Evolutionary conservation across 2,113 vertebrate species (phyloP).

Genomic region (Pogona vitticeps): DNA sequence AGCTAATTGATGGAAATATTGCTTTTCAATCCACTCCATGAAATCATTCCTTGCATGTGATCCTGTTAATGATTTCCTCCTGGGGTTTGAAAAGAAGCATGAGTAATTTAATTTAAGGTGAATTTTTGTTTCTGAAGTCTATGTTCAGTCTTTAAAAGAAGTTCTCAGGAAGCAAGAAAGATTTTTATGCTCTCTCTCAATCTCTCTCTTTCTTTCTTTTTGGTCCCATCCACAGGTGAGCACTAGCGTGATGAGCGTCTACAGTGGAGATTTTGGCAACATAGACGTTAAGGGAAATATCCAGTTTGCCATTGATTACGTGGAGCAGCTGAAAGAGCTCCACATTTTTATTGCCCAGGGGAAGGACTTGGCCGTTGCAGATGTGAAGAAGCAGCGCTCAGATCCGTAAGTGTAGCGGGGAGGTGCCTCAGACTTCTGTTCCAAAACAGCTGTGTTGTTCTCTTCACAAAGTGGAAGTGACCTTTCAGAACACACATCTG

Average conservation of each 20-base stretch:
- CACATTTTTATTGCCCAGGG: conserved; percentile 93
- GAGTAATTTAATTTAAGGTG: neutral
- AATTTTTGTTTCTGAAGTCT: neutral
- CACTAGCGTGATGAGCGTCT: conserved; percentile 87
- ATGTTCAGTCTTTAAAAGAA: neutral
- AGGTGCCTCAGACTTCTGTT: no score
- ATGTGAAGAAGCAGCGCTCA: conserved; percentile 87
- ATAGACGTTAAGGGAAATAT: conserved; percentile 88
- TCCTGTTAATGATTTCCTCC: neutral
- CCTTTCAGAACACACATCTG: no score
- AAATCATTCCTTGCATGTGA: conserved; percentile 11
- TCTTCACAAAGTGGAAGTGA: no score
- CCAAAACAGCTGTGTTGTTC: neutral
- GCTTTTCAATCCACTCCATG: no score
- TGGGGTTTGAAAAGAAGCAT: neutral
- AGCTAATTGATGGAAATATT: neutral
- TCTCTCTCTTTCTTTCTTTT: neutral
- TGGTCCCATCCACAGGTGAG: conserved; percentile 77
- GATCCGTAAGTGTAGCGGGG: conserved; percentile 85
- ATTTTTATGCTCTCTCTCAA: no score
- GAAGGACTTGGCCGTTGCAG: conserved; percentile 85
- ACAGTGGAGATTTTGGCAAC: conserved; percentile 82
- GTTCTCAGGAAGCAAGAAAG: neutral
- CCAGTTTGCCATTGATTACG: conserved; percentile 90
- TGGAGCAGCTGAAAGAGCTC: conserved; percentile 87